Base-by-base conservation (phyloP, 2,888 invertebrate genomes). In the Plebejus anna region DNA sequence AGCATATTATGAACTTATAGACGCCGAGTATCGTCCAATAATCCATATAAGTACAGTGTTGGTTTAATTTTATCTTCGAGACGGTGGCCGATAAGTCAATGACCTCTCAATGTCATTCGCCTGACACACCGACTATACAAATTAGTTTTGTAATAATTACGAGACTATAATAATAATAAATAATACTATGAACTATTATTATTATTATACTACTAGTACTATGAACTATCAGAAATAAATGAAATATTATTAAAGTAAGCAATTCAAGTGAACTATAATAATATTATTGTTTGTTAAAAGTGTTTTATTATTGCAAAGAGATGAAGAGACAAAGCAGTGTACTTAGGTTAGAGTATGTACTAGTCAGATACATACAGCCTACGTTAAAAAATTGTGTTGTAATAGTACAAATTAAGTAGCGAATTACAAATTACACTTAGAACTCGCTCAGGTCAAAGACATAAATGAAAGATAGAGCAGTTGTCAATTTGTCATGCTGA, bases 401-500 rank as follows among this genome's bases (percentile, higher is more conserved):
- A 38, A 38, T 6, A 38, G 38, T 6, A 38, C 7, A n/a, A 7
- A 59, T 22, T 61, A 61, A 28, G 28, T 3, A 28, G 61, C 2
- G 11, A 32, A 66, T 66, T 32, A 32, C 5, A 66, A 66, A 61
- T 28, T 28, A 28, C 28, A 61, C 61, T 11, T 28, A 61, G 61
- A 61, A 11, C 61, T 2, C 7, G 28, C 66, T 13, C 66, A 36
- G 13, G 22, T 61, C 61, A 61, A 61, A 32, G 66, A 36, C 42
- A 72, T 51, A 72, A 47, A 72, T 72, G 13, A 73, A 73, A 55
- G 32, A 51, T 73, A 32, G 55, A 73, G 51, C 55, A 55, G 55
- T 4, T 55, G 11, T 55, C 80, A 80, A 79, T 82, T 81, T 79
- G 81, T 81, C 79, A 81, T 80, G 78, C 78, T 86, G 88, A 89